A percentile compares a stretch with the other conserved stretches of the same genome.
phyloP scores from a whole-genome alignment of 2,113 vertebrate species.

The Passer domesticus region DNA sequence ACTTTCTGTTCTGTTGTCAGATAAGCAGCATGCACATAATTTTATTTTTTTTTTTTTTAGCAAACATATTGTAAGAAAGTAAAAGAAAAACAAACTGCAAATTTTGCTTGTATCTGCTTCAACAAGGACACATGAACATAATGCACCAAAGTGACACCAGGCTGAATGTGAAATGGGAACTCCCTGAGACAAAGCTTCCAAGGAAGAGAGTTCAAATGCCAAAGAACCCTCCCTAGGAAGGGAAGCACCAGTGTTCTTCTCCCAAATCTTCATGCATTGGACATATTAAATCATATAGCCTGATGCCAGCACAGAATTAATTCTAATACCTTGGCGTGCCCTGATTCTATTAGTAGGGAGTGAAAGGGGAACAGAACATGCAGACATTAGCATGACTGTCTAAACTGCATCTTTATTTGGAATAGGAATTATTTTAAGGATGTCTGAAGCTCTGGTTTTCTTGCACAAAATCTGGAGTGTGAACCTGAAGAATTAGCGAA shows the following conservation, averaged over 20 bases:
- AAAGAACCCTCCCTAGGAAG: background rate
- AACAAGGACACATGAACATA: background rate
- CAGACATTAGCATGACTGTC: background rate
- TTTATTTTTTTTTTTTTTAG: background rate
- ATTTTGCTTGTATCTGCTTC: background rate
- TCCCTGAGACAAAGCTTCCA: background rate
- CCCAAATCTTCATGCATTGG: background rate
- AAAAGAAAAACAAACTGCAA: slow-evolving; percentile 21
- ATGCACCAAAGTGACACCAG: background rate
- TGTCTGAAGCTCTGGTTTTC: background rate
- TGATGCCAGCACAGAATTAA: background rate
- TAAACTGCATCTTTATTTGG: background rate
- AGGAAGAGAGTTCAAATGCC: background rate
- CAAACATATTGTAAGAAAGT: slow-evolving; percentile 1
- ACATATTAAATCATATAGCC: background rate
- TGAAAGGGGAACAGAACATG: background rate
- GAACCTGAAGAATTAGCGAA: slow-evolving; percentile 8
- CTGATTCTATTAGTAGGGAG: background rate
- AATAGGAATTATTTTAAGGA: slow-evolving; percentile 27
- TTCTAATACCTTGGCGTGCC: background rate
- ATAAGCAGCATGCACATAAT: background rate
- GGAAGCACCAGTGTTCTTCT: background rate
- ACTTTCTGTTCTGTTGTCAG: background rate
- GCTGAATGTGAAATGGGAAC: background rate
- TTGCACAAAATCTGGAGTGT: background rate